phyloP scores from a whole-genome alignment of 2,888 invertebrate species.

The Cataglyphis rosenhaueri region DNA sequence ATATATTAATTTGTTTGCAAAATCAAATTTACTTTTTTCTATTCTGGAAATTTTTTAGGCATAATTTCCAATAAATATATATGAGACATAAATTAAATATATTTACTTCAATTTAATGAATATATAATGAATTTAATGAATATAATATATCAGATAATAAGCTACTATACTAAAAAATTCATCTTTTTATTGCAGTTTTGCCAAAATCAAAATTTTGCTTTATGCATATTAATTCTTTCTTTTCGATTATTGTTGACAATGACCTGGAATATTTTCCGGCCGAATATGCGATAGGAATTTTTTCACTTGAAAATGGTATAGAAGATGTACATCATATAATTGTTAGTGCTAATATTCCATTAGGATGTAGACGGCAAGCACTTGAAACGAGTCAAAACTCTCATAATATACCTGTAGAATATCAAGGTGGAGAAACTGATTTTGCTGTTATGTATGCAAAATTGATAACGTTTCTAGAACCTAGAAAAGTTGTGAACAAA shows the following conservation, averaged over 20 bases:
- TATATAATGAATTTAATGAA: too few relatives aligned
- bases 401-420: constrained; percentile 86
- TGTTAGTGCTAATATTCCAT: constrained; percentile 83
- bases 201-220: constrained; percentile 78
- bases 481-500: constrained; percentile 62
- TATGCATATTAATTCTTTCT: constrained; percentile 84
- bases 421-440: constrained; percentile 77
- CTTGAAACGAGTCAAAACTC: constrained; percentile 84
- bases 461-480: constrained; percentile 84
- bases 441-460: constrained; percentile 83
- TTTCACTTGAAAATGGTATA: constrained; percentile 85
- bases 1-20: not conserved
- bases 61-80: not conserved
- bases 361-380: constrained; percentile 86
- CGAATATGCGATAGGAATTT: constrained; percentile 86
- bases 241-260: constrained; percentile 55
- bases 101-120: not conserved
- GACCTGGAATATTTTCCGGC: constrained; percentile 85
- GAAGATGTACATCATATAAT: constrained; percentile 81
- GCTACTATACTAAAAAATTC: not conserved
- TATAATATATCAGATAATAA: not conserved
- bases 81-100: not conserved
- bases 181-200: constrained; percentile 71
- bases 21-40: not conserved
- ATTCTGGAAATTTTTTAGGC: not conserved